Base-by-base conservation (phyloP, 2,113 vertebrate genomes). In the Scolopax mira region DNA sequence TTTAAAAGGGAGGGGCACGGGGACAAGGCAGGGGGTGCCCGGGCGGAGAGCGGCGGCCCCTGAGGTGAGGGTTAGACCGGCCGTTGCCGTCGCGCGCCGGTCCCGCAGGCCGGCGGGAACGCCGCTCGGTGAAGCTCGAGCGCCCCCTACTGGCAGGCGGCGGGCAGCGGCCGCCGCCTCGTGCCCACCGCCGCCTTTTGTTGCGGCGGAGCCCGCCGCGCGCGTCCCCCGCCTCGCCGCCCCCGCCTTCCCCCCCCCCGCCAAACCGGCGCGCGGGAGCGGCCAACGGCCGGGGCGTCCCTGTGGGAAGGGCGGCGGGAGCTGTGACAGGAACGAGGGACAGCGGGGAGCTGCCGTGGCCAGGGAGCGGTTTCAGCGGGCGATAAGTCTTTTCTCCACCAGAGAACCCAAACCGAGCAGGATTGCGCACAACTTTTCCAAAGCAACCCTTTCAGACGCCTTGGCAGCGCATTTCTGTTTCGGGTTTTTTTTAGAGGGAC, bases 81-180 rank as follows among this genome's bases (percentile, higher is more conserved):
- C 54, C 41, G 79, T 66, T 87, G 51, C 46, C 37, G 48, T 82
- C 75, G 82, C 92, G 67, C 81, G 74, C 52, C 42, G 57, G 64
- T 77, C 41, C 17, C 7, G 27, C 33, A n/a, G 25, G 25, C 30
- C 11, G 12, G 77, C 84, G 61, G 27, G 11, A 21, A 55, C 10
- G 52, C 73, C 85, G 31, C 90, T 94, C 62, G 49, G 95, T 97
- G 98, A 98, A 96, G 94, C 98, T 97, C 97, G 98, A 98, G 98
- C 98, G 97, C 99, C 99, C 99, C 98, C 99, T 99, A 98, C 99
- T 98, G 99, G 96, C 91, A 5, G 21, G 4, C 33, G 0, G 21
- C 10, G 4, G 14, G 65, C 22, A 91, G 33, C 22, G 30, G 28
- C 70, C 37, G 13, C 28, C 46, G 15, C 54, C 49, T 13, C 49